These are phyloP conservation scores for Callocephalon fimbriatum DNA, from an alignment of 2,113 vertebrate genomes.

Conservation along the genomic window DNA sequence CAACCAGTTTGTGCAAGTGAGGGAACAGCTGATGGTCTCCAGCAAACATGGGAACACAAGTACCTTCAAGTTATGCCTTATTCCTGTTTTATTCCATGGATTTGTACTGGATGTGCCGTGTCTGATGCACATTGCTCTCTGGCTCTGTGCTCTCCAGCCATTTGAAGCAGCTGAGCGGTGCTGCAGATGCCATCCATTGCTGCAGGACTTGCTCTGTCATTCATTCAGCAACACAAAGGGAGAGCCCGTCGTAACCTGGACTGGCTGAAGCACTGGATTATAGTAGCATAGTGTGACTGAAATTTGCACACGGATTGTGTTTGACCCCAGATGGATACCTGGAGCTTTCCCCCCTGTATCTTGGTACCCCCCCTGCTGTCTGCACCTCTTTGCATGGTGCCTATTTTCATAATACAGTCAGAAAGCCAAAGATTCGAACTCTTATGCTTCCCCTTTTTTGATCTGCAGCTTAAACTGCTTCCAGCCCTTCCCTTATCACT, in stretches of 20 bases:
- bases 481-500: neutral
- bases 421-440: neutral
- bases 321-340: neutral
- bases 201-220: neutral
- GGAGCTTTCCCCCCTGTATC: neutral
- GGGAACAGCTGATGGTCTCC: neutral
- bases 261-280: neutral
- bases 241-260: neutral
- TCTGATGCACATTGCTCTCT: accelerated
- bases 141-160: neutral
- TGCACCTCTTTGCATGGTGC: accelerated
- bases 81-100: accelerated
- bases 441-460: neutral
- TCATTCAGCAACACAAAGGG: neutral
- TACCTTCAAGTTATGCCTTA: accelerated
- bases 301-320: neutral
- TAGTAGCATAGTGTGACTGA: neutral
- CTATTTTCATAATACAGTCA: accelerated
- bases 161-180: accelerated
- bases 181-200: accelerated
- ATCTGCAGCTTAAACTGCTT: neutral
- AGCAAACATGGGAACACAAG: accelerated
- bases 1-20: accelerated
- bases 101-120: accelerated
- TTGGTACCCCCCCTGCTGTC: neutral